Conservation (phyloP, 2,888 invertebrate genomes). For the Tenthredo scrophulariae region DNA sequence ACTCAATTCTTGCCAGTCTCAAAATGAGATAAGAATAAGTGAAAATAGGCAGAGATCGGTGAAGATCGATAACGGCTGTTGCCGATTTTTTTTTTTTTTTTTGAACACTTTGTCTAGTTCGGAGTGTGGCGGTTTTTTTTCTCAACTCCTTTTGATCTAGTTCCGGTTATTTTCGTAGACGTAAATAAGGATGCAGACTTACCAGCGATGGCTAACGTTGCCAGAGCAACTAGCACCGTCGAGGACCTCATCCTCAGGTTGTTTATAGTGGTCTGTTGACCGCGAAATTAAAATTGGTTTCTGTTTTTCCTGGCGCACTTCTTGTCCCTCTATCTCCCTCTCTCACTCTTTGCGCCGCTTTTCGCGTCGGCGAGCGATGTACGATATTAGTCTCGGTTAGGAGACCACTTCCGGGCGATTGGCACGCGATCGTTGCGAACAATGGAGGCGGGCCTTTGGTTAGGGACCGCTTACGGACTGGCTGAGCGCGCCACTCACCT, state of each 20-base stretch:
- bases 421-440: constrained; percentile 51
- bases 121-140: neutral
- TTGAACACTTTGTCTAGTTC: neutral
- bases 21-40: neutral
- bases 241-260: constrained; percentile 72
- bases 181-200: constrained; percentile 63
- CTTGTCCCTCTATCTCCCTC: constrained; percentile 58
- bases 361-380: constrained; percentile 56
- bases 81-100: neutral
- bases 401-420: constrained; percentile 54
- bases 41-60: neutral
- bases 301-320: constrained; percentile 46
- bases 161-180: neutral
- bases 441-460: constrained; percentile 55
- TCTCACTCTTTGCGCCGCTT: constrained; percentile 55
- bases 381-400: constrained; percentile 21
- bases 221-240: constrained; percentile 71
- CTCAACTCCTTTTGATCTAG: neutral
- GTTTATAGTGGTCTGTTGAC: constrained; percentile 47
- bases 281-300: constrained; percentile 28
- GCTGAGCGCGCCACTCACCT: constrained; percentile 72
- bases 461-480: constrained; percentile 75
- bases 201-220: constrained; percentile 71
- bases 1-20: neutral
- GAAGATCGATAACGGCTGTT: constrained; percentile 29